A percentile compares a stretch with the other conserved stretches of the same genome.
These are phyloP conservation scores for Crax fasciolata DNA, from an alignment of 2,797 vertebrate species.

Conservation along the genomic window DNA sequence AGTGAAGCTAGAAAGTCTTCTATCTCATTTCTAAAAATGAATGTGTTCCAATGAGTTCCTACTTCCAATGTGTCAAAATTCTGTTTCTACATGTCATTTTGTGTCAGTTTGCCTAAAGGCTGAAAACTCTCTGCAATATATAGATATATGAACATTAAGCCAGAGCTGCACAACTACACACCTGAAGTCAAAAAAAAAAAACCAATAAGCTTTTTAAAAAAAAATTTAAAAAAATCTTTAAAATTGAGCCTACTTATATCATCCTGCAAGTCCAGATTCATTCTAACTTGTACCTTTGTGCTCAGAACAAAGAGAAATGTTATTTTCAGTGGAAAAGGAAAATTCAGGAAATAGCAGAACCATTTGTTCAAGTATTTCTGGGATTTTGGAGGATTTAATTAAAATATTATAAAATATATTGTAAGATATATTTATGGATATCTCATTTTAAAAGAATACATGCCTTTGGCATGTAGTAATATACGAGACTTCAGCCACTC, in stretches of 20 bases:
- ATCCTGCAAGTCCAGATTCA: not conserved
- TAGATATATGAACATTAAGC: not conserved
- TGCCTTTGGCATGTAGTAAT: not conserved
- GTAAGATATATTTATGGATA: not conserved
- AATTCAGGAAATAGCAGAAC: slow-evolving; percentile 16
- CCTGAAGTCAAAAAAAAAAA: not conserved
- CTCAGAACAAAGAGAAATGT: not conserved
- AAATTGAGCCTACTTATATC: not conserved
- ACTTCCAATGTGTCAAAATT: not conserved
- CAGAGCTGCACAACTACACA: not conserved
- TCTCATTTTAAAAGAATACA: not conserved
- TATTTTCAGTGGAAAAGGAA: not conserved
- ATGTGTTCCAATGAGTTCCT: not conserved
- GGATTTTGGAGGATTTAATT: slow-evolving; percentile 33
- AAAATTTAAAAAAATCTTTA: no score
- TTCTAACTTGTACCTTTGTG: not conserved
- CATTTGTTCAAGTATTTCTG: not conserved
- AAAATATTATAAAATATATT: not conserved
- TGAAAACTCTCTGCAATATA: not conserved
- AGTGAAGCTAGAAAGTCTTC: not conserved
- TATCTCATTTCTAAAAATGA: not conserved
- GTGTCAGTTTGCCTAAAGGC: not conserved
- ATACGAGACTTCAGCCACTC: slow-evolving; percentile 15
- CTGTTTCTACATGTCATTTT: not conserved
- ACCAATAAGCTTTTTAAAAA: no score